Evolutionary conservation across 2,888 invertebrate species (phyloP).

Genomic region (Myopa tessellatipennis): DNA sequence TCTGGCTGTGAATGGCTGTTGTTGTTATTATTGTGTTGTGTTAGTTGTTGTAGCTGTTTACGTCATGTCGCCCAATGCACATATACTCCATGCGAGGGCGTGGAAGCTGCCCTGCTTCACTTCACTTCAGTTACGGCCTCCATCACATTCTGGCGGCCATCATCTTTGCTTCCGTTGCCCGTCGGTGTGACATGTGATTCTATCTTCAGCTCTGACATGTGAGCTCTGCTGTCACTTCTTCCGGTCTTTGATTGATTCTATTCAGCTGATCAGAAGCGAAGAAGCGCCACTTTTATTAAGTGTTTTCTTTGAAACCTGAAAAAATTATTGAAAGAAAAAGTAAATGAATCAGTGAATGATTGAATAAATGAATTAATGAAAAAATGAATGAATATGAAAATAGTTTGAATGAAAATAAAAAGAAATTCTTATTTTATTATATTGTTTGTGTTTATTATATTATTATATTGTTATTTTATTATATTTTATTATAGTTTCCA

Average conservation of each 20-base stretch:
- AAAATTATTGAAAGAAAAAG: too few species aligned
- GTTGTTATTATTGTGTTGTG: slow-evolving; percentile 3
- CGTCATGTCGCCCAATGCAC: too few species aligned
- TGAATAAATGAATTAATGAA: too few species aligned
- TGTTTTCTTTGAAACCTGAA: too few species aligned
- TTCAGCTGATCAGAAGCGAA: not conserved
- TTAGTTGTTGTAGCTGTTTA: too few species aligned
- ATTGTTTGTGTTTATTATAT: too few species aligned
- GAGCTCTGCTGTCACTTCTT: slow-evolving; percentile 37
- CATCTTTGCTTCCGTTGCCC: slow-evolving; percentile 29
- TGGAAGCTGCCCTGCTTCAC: slow-evolving; percentile 31
- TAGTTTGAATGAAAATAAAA: too few species aligned
- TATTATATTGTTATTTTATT: too few species aligned
- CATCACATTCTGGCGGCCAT: slow-evolving; percentile 21
- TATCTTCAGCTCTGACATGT: not conserved
- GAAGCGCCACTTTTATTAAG: not conserved
- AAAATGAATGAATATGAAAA: too few species aligned
- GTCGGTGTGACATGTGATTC: slow-evolving; percentile 29
- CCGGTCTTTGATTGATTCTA: slow-evolving; percentile 47
- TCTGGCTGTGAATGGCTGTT: not conserved
- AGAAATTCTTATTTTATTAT: too few species aligned
- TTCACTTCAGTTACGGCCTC: slow-evolving; percentile 26
- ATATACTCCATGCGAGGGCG: slow-evolving; percentile 22
- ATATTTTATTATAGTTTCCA: too few species aligned
- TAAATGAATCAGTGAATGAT: too few species aligned